Percentiles rank a stretch among this genome's conserved stretches.
These are phyloP conservation scores for Cyphomyrmex costatus DNA, from an alignment of 1,140 invertebrate genomes.

Conservation along the genomic window DNA sequence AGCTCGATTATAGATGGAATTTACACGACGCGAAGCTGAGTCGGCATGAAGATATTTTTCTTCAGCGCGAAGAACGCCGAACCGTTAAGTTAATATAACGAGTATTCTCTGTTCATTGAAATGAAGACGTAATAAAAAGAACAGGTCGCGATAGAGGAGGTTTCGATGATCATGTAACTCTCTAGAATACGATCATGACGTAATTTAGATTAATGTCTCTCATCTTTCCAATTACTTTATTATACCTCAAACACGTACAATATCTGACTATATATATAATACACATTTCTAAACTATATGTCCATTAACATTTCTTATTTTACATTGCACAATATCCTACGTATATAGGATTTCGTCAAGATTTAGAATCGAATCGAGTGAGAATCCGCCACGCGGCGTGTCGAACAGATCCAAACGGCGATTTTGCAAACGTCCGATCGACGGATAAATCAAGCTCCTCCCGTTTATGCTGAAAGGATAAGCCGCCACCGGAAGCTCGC, in stretches of 20 bases:
- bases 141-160: background rate
- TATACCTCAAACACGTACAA: background rate
- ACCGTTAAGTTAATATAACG: background rate
- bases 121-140: background rate
- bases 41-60: background rate
- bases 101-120: background rate
- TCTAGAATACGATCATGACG: background rate
- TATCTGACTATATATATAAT: constrained; percentile 13
- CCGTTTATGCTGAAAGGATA: background rate
- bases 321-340: constrained; percentile 8
- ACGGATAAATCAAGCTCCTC: background rate
- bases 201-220: background rate
- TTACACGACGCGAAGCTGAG: background rate
- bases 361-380: constrained; percentile 20
- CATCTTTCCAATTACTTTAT: constrained; percentile 1
- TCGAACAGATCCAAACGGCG: background rate
- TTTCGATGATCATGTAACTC: background rate
- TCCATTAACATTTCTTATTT: background rate
- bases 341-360: constrained; percentile 23
- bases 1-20: background rate
- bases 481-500: background rate
- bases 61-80: background rate
- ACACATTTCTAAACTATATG: background rate
- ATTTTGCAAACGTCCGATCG: background rate
- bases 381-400: background rate